phyloP scores from a whole-genome alignment of 2,888 invertebrate genomes.

The Fragum whitleyi region DNA sequence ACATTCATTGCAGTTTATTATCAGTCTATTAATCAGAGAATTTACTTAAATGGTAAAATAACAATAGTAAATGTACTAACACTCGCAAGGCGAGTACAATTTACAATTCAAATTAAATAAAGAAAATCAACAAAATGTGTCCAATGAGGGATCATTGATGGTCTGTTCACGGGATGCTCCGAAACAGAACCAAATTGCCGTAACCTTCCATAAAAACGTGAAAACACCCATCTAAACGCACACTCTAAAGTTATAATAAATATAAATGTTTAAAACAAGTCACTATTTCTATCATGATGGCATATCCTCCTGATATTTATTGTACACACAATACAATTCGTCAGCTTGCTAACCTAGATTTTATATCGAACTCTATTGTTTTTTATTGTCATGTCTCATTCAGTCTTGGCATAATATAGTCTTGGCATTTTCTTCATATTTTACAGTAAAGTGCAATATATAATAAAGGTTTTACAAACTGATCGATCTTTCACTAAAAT shows the following conservation, averaged over 20 bases:
- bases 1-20: constrained; percentile 25
- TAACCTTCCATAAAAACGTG: constrained; percentile 13
- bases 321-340: constrained; percentile 17
- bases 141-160: constrained; percentile 69
- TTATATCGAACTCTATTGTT: constrained; percentile 3
- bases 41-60: constrained; percentile 30
- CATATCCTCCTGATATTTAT: constrained; percentile 15
- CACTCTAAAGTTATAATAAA: constrained; percentile 17
- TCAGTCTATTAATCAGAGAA: no score
- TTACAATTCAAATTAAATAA: constrained; percentile 20
- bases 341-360: background rate
- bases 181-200: background rate
- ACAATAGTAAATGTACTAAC: constrained; percentile 42
- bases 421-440: constrained; percentile 26
- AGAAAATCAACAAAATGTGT: constrained; percentile 23
- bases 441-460: background rate
- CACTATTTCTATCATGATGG: constrained; percentile 3
- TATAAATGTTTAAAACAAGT: constrained; percentile 22
- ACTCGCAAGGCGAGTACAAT: constrained; percentile 30
- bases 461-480: background rate
- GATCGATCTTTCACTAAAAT: constrained; percentile 1
- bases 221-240: constrained; percentile 25
- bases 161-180: background rate
- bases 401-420: constrained; percentile 38
- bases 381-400: constrained; percentile 7